These are phyloP conservation scores for Schizopygopsis malacanthus DNA, from an alignment of 2,797 vertebrate species.

Conservation along the genomic window DNA sequence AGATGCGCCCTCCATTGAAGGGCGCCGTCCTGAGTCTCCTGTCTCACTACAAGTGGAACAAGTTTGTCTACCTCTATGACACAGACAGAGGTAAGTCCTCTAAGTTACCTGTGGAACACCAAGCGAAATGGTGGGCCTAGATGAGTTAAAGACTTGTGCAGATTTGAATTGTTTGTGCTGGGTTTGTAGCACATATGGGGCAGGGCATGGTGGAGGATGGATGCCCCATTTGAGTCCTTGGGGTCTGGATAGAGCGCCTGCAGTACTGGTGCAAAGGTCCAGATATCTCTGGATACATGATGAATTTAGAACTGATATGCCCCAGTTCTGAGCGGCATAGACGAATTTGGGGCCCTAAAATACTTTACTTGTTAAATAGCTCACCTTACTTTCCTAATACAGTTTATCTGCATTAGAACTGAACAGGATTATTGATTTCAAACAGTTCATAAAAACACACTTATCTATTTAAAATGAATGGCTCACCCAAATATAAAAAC, in stretches of 20 bases:
- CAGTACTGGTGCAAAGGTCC: slow-evolving; percentile 47
- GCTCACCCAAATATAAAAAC: not conserved
- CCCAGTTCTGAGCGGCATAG: slow-evolving; percentile 28
- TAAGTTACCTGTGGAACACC: not conserved
- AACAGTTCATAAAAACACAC: not conserved
- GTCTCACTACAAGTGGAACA: slow-evolving; percentile 96
- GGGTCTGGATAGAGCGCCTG: slow-evolving; percentile 21
- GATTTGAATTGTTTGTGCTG: slow-evolving; percentile 23
- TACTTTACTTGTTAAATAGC: slow-evolving; percentile 32
- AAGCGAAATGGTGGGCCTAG: not conserved
- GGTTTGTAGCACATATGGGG: slow-evolving; percentile 25
- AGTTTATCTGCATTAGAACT: not conserved
- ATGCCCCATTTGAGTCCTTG: slow-evolving; percentile 44
- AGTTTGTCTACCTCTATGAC: slow-evolving; percentile 98
- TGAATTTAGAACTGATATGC: slow-evolving; percentile 44
- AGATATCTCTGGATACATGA: slow-evolving; percentile 38
- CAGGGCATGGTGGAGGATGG: slow-evolving; percentile 1
- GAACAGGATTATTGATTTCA: not conserved
- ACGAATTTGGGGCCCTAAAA: slow-evolving; percentile 29
- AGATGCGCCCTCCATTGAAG: slow-evolving; percentile 95
- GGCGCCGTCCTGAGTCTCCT: slow-evolving; percentile 95
- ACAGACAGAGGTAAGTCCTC: slow-evolving; percentile 93
- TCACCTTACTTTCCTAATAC: slow-evolving; percentile 6
- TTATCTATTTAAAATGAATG: not conserved
- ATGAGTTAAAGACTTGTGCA: slow-evolving; percentile 8